phyloP scores from a whole-genome alignment of 2,888 invertebrate species.

The Caenorhabditis sinica region DNA sequence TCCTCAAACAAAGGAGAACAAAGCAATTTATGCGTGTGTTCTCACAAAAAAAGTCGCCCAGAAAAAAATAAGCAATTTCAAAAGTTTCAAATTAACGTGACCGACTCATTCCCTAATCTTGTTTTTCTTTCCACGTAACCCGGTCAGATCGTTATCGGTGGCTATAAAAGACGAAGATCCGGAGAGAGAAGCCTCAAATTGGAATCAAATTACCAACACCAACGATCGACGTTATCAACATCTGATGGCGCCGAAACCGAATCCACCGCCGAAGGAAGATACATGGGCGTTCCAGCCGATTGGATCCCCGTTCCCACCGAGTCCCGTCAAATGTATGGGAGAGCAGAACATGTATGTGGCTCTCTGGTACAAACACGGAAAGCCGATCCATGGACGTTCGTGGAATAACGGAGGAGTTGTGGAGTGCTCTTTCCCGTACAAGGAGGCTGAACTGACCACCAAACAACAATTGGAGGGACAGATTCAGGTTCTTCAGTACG shows the following conservation, averaged over 20 bases:
- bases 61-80: no score
- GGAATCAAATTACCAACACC: conserved; percentile 3
- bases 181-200: not conserved
- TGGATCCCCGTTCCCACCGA: conserved; percentile 9
- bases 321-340: conserved; percentile 27
- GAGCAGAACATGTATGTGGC: conserved; percentile 27
- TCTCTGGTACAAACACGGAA: conserved; percentile 19
- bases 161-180: no score
- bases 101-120: no score
- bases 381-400: no score
- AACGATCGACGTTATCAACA: conserved; percentile 26
- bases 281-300: conserved; percentile 22
- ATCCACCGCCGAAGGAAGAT: conserved; percentile 23
- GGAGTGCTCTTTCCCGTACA: conserved; percentile 20
- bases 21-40: not conserved
- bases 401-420: conserved; percentile 29
- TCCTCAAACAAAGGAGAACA: no score
- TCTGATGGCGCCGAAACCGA: conserved; percentile 28
- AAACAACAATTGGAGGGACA: conserved; percentile 19
- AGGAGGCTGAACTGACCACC: conserved; percentile 22
- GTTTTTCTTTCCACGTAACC: no score
- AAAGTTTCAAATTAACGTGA: no score
- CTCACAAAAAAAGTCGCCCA: no score
- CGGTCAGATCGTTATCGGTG: no score
- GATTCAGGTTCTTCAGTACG: conserved; percentile 26